These are phyloP conservation scores for Lepeophtheirus nordmannii DNA, from an alignment of 2,888 invertebrate species.

Conservation along the genomic window DNA sequence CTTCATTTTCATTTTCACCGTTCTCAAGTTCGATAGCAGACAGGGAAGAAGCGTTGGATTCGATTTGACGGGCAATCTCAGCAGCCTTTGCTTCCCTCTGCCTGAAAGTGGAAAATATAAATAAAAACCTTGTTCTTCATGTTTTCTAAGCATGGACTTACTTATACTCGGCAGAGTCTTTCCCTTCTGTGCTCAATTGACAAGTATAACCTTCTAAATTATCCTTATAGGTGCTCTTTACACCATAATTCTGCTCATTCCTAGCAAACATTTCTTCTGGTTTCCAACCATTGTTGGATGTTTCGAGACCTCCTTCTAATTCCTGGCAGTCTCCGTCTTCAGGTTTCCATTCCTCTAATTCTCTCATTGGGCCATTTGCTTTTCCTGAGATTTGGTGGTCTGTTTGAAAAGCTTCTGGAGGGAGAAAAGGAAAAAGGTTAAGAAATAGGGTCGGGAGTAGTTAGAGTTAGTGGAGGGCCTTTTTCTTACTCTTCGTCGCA, in stretches of 20 bases:
- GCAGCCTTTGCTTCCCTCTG: constrained; percentile 71
- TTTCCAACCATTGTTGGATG: constrained; percentile 76
- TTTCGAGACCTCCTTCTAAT: not conserved
- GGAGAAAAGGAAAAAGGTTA: not conserved
- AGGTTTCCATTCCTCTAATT: constrained; percentile 13
- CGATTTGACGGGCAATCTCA: constrained; percentile 81
- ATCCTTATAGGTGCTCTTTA: constrained; percentile 80
- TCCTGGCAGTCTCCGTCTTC: constrained; percentile 2
- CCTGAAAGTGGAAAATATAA: constrained; percentile 22
- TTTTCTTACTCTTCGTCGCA: constrained; percentile 48
- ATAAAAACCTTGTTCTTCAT: no score
- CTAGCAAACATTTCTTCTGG: constrained; percentile 88
- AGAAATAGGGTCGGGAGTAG: not conserved
- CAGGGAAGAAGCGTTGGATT: constrained; percentile 63
- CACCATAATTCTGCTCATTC: constrained; percentile 79
- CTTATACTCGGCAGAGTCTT: constrained; percentile 14
- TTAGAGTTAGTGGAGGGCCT: not conserved
- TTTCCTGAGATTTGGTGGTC: constrained; percentile 6
- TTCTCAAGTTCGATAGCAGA: constrained; percentile 73
- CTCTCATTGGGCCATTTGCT: not conserved
- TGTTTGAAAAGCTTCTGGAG: not conserved
- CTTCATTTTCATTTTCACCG: constrained; percentile 51
- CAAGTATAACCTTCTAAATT: constrained; percentile 81
- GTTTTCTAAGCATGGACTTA: not conserved
- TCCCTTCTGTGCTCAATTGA: constrained; percentile 42